Percentiles rank a stretch among this genome's conserved stretches.
These are phyloP conservation scores for Colletes gigas DNA, from an alignment of 1,140 invertebrate species.

Conservation along the genomic window DNA sequence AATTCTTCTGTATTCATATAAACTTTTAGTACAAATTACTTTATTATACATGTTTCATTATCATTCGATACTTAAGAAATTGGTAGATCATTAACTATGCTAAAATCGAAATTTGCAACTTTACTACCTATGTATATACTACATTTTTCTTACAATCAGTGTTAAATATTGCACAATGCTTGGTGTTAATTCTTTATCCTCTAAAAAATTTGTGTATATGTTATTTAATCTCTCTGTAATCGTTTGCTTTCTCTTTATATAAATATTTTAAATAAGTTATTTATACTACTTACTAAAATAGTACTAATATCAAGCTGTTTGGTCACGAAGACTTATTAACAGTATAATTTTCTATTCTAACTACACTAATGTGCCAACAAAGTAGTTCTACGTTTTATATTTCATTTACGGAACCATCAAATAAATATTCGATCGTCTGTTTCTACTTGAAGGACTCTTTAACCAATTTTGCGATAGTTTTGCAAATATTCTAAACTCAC, in stretches of 20 bases:
- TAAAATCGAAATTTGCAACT: conserved; percentile 58
- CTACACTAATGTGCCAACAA: conserved; percentile 55
- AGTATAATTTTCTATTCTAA: conserved; percentile 51
- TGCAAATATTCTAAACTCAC: conserved; percentile 49
- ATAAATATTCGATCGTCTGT: conserved; percentile 50
- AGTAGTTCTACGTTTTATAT: conserved; percentile 39
- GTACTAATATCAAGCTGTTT: conserved; percentile 54
- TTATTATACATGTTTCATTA: conserved; percentile 49
- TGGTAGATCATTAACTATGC: conserved; percentile 43
- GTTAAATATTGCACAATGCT: conserved; percentile 58
- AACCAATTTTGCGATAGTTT: conserved; percentile 16
- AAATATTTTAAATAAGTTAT: conserved; percentile 37
- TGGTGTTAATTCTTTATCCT: conserved; percentile 61
- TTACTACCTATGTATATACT: conserved; percentile 43
- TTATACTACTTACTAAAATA: conserved; percentile 40
- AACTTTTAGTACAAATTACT: conserved; percentile 63
- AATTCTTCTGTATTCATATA: conserved; percentile 46
- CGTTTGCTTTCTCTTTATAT: conserved; percentile 4
- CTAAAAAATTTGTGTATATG: conserved; percentile 51
- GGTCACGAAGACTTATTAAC: conserved; percentile 60
- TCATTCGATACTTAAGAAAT: conserved; percentile 54
- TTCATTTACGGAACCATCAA: conserved; percentile 47
- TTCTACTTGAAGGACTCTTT: conserved; percentile 38
- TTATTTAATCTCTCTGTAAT: conserved; percentile 38
- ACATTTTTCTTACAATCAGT: conserved; percentile 45